Evolutionary conservation across 2,113 vertebrate species (phyloP).

Genomic region (Dasyurus viverrinus): DNA sequence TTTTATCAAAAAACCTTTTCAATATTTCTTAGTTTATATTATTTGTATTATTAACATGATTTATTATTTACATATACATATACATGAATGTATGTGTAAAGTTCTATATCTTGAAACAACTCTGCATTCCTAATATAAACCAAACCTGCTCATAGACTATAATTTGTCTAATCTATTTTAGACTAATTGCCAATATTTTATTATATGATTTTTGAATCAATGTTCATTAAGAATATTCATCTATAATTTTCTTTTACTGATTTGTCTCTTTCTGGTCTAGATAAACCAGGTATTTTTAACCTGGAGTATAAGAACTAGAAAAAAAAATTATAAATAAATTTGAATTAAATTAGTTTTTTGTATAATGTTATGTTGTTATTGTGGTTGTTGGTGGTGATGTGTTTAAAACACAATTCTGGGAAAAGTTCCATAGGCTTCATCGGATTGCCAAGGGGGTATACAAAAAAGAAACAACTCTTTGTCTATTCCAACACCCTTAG

Average conservation of each 20-base stretch:
- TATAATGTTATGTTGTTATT: background rate
- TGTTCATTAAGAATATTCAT: background rate
- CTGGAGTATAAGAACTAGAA: background rate
- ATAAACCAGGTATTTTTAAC: background rate
- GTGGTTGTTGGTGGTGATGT: background rate
- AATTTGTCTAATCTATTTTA: background rate
- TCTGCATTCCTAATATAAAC: background rate
- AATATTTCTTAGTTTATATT: background rate
- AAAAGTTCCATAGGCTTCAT: background rate
- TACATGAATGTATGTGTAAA: background rate
- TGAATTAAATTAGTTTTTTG: background rate
- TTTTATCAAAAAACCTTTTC: background rate
- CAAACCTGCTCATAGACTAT: background rate
- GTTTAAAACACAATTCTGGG: background rate
- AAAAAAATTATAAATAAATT: background rate
- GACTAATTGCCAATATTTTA: background rate
- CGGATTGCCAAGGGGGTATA: background rate
- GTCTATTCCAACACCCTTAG: background rate
- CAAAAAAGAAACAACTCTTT: background rate
- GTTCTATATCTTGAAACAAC: background rate
- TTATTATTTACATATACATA: background rate
- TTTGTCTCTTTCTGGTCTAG: background rate
- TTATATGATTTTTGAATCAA: background rate
- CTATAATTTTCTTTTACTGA: background rate
- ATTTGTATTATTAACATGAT: background rate